Percentiles rank a stretch among this genome's conserved stretches.
These are phyloP conservation scores for Phyllotis vaccarum DNA, from an alignment of 2,797 vertebrate genomes.

Conservation along the genomic window DNA sequence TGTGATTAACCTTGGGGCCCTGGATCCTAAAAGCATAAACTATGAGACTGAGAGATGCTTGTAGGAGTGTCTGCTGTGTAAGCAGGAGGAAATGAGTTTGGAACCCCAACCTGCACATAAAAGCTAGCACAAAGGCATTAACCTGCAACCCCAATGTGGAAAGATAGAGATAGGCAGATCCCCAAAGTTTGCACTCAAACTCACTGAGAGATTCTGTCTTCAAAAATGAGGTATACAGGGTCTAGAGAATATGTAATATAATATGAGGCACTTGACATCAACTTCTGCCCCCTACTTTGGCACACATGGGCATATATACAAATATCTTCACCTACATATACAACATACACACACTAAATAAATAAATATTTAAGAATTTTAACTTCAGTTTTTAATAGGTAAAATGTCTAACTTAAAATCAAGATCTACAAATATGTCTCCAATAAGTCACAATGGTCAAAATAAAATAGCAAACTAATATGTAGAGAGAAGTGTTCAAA, in stretches of 20 bases:
- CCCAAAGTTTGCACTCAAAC: background rate
- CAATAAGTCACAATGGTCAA: background rate
- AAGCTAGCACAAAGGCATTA: background rate
- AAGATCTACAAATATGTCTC: background rate
- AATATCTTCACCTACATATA: background rate
- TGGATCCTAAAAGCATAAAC: slow-evolving; percentile 33
- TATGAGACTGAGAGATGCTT: background rate
- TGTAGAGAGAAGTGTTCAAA: background rate
- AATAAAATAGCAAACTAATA: slow-evolving; percentile 47
- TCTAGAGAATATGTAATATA: no score
- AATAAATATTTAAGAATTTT: background rate
- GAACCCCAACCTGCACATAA: background rate
- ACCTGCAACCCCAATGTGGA: background rate
- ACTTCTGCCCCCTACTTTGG: background rate
- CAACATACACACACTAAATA: background rate
- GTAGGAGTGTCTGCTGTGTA: background rate
- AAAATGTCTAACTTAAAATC: slow-evolving; percentile 40
- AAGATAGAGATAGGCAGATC: background rate
- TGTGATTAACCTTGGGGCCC: background rate
- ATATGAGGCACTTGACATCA: background rate
- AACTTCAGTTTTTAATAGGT: background rate
- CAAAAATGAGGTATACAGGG: background rate
- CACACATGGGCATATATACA: background rate
- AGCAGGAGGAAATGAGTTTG: background rate
- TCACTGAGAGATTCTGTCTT: background rate